Percentiles rank a stretch among this genome's conserved stretches.
phyloP scores from a whole-genome alignment of 1,140 invertebrate species.

The Philopotamus ludificatus region DNA sequence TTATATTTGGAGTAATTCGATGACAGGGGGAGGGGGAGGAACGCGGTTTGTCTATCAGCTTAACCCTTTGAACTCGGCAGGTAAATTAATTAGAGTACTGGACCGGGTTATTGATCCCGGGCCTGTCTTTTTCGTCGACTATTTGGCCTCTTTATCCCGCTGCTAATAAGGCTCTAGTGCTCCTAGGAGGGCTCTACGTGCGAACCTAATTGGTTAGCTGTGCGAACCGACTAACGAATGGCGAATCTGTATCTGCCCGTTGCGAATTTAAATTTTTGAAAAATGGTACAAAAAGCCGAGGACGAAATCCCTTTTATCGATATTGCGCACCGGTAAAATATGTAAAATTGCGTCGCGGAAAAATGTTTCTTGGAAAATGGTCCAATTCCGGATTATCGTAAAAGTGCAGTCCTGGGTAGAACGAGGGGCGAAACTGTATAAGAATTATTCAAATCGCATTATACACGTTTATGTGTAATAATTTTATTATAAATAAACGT shows the following conservation, averaged over 20 bases:
- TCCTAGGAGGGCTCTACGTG: conserved; percentile 10
- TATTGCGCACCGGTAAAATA: background rate
- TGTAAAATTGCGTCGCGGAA: background rate
- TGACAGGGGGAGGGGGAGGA: conserved; percentile 2
- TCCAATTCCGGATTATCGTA: no score
- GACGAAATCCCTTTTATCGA: background rate
- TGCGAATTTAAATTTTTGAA: background rate
- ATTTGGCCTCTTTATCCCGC: conserved; percentile 14
- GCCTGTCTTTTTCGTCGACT: conserved; percentile 23
- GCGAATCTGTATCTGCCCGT: background rate
- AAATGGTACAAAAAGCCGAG: background rate
- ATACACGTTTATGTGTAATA: no score
- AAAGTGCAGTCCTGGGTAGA: no score
- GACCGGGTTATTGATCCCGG: conserved; percentile 25
- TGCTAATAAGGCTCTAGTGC: conserved; percentile 23
- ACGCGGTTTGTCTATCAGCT: background rate
- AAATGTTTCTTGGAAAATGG: no score
- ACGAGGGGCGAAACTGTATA: no score
- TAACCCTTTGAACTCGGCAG: background rate
- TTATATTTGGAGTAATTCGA: background rate
- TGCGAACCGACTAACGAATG: background rate
- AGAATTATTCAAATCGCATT: no score
- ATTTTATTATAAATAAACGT: no score
- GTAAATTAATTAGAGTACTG: conserved; percentile 9
- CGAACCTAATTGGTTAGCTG: conserved; percentile 7